Percentiles rank a stretch among this genome's conserved stretches.
Conservation (phyloP, 1,140 invertebrate genomes). For the Diorhabda sublineata region DNA sequence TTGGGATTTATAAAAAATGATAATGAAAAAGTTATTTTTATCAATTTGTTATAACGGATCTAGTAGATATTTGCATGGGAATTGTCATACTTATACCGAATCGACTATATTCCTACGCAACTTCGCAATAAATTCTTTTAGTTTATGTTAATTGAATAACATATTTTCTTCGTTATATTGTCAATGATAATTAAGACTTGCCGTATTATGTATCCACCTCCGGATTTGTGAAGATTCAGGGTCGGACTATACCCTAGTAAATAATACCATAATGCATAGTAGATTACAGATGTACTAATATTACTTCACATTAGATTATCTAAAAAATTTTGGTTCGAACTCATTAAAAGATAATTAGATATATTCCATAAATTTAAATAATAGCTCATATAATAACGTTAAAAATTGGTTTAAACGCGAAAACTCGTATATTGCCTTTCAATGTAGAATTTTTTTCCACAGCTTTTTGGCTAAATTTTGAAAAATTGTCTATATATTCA, state of each 20-base stretch:
- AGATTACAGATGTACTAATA: too few species aligned
- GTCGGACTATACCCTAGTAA: background rate
- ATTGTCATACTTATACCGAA: conserved; percentile 19
- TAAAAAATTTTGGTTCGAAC: too few species aligned
- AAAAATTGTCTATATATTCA: too few species aligned
- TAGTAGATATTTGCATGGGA: conserved; percentile 32
- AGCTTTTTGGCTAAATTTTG: too few species aligned
- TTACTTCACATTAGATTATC: too few species aligned
- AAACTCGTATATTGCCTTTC: too few species aligned
- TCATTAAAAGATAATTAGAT: too few species aligned
- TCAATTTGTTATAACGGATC: conserved; percentile 13
- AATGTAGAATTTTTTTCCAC: too few species aligned
- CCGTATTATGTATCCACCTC: conserved; percentile 4
- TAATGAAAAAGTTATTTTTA: conserved; percentile 22
- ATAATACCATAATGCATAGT: too few species aligned
- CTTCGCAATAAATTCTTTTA: conserved; percentile 30
- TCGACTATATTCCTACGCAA: conserved; percentile 22
- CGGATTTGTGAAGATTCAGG: background rate
- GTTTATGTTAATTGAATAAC: conserved; percentile 35
- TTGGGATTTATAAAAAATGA: conserved; percentile 4
- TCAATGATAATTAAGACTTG: conserved; percentile 33
- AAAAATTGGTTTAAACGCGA: too few species aligned
- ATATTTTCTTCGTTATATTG: conserved; percentile 31
- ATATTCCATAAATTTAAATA: too few species aligned
- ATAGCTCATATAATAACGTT: too few species aligned